phyloP scores from a whole-genome alignment of 2,888 invertebrate genomes.

The Carabus problematicus region DNA sequence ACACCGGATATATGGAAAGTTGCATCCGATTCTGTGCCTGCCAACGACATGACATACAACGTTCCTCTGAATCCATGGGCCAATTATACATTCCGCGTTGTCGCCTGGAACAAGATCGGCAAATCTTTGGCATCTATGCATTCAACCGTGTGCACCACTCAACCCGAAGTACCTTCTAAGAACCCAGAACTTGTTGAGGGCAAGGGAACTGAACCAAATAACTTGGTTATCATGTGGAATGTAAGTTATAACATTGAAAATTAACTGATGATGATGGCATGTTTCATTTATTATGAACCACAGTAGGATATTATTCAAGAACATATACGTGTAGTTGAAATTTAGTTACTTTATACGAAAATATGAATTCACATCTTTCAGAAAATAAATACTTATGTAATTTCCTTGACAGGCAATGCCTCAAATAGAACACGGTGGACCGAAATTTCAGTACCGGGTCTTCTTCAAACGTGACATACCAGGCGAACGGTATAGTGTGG shows the following conservation, averaged over 20 bases:
- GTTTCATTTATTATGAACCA: not conserved
- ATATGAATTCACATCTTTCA: not conserved
- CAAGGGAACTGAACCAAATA: slow-evolving; percentile 84
- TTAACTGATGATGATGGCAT: not conserved
- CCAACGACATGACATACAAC: slow-evolving; percentile 73
- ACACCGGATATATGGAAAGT: slow-evolving; percentile 91
- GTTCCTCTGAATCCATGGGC: slow-evolving; percentile 85
- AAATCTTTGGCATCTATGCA: slow-evolving; percentile 85
- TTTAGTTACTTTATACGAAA: not conserved
- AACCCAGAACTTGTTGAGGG: slow-evolving; percentile 95
- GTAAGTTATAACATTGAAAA: slow-evolving; percentile 65
- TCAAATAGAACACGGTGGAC: slow-evolving; percentile 95
- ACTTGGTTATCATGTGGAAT: slow-evolving; percentile 94
- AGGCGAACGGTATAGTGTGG: slow-evolving; percentile 72
- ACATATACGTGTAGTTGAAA: no score
- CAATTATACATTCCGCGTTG: slow-evolving; percentile 93
- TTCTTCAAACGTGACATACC: slow-evolving; percentile 83
- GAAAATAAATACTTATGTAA: slow-evolving; percentile 3
- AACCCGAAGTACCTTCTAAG: slow-evolving; percentile 86
- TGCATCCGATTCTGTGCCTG: slow-evolving; percentile 78
- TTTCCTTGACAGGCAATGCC: slow-evolving; percentile 78
- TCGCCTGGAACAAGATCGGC: slow-evolving; percentile 93
- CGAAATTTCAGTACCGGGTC: slow-evolving; percentile 90
- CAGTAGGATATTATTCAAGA: not conserved
- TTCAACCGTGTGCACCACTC: slow-evolving; percentile 85